A percentile compares a stretch with the other conserved stretches of the same genome.
phyloP scores from a whole-genome alignment of 1,140 invertebrate genomes.

The Aricia agestis region DNA sequence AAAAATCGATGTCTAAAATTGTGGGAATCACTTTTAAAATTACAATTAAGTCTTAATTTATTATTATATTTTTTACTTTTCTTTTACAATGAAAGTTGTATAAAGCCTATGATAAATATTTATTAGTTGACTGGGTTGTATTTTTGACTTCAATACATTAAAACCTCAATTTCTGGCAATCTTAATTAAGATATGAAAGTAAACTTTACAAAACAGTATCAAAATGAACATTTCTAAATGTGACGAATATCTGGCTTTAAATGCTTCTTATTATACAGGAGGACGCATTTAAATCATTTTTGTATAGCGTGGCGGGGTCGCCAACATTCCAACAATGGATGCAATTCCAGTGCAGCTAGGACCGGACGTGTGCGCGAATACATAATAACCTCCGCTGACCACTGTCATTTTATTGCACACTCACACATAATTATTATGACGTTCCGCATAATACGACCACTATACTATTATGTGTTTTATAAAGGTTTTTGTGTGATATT shows the following conservation, averaged over 20 bases:
- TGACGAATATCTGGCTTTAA: background rate
- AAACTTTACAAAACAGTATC: too few relatives aligned
- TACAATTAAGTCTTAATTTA: too few relatives aligned
- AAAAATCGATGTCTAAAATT: too few relatives aligned
- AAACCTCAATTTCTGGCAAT: too few relatives aligned
- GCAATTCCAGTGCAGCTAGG: background rate
- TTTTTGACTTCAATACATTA: too few relatives aligned
- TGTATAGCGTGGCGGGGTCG: background rate
- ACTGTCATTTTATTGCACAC: conserved; percentile 3
- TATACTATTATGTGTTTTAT: background rate
- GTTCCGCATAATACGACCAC: background rate
- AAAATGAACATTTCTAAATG: background rate
- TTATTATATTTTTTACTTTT: too few relatives aligned
- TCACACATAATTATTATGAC: background rate
- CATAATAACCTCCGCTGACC: background rate
- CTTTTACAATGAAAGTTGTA: too few relatives aligned
- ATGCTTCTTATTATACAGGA: background rate
- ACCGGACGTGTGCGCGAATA: background rate
- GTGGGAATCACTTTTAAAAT: too few relatives aligned
- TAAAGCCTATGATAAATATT: too few relatives aligned
- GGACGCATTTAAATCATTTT: background rate
- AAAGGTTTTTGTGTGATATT: background rate
- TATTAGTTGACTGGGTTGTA: too few relatives aligned
- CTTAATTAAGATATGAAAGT: too few relatives aligned
- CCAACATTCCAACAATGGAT: background rate